Base-by-base conservation (phyloP, 2,888 invertebrate species). In the Cenopis cana region DNA sequence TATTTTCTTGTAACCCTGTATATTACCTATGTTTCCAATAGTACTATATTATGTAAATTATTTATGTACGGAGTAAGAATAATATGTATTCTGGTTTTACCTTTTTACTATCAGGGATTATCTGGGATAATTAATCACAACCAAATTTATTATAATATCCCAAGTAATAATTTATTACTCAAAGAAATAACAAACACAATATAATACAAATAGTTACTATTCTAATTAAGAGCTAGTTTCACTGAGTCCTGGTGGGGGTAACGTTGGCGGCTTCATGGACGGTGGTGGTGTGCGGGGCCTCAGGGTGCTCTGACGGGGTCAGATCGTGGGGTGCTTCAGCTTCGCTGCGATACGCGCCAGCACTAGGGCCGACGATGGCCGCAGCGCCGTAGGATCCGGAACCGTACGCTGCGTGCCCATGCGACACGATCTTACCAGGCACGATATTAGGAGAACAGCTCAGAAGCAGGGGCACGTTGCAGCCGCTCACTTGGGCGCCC, bases 361-460 rank as follows among this genome's bases (percentile, higher is more conserved):
- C 76, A 4, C 71, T 74, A 8, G 68, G 56, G 24, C 29, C 29
- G 12, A 54, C 24, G 54, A 17, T 46, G 68, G 69, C 49, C 4
- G 68, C 1, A 70, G 61, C 0, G 69, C 68, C n/a, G 11, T 60
- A 60, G 29, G n/a, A 46, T n/a, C 62, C 75, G 9, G 68, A 75
- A 18, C 74, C 74, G 18, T 75, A 73, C 12, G 70, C 73, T 3
- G 69, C 46, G 46, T 46, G 74, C 0, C 75, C 77, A 66, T 81
- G 81, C 8, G 79, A 69, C 24, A 85, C 81, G 36, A 91, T 76
- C 9, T 81, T 83, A 0, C 91, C 92, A 1, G 85, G 79, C 1
- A 86, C 84, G 69, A 93, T 84, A 0, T 87, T 83, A 0, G 93
- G 93, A 0, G 91, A 82, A 67, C 93, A 93, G 75, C 89, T 91